Percentiles rank a stretch among this genome's conserved stretches.
Conservation (phyloP, 35 echinoderm and acorn worm species). For the Amphiura filiformis region DNA sequence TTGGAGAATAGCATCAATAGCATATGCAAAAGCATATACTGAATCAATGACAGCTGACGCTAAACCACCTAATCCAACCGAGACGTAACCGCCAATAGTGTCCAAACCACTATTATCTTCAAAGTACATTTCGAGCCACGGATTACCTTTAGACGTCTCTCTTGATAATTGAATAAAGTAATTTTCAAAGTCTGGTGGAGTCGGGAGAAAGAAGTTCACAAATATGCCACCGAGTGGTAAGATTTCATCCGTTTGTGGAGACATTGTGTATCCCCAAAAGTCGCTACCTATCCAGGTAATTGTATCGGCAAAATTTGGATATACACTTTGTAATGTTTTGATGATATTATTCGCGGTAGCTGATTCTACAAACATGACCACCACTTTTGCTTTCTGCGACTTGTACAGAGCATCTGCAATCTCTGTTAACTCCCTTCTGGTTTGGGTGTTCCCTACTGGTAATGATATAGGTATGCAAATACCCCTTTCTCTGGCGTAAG, state of each 20-base stretch:
- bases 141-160: conserved; percentile 9
- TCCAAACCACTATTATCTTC: background rate
- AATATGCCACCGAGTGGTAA: conserved; percentile 28
- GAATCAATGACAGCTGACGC: conserved; percentile 33
- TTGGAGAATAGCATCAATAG: conserved; percentile 5
- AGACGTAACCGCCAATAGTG: background rate
- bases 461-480: conserved; percentile 35
- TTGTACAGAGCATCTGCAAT: background rate
- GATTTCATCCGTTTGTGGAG: background rate
- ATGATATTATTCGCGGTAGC: conserved; percentile 22
- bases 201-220: background rate
- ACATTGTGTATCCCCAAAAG: conserved; percentile 30
- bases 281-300: conserved; percentile 48
- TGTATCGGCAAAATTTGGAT: background rate
- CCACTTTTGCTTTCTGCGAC: conserved; percentile 13
- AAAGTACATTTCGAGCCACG: conserved; percentile 26
- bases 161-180: conserved; percentile 17
- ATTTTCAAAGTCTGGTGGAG: conserved; percentile 15
- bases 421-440: conserved; percentile 15
- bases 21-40: conserved; percentile 39
- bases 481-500: conserved; percentile 15
- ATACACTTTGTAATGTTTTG: background rate
- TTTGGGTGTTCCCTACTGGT: background rate
- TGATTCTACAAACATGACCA: conserved; percentile 23
- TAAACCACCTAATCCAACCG: background rate